phyloP scores from a whole-genome alignment of 2,113 vertebrate species.

The Pogona vitticeps region DNA sequence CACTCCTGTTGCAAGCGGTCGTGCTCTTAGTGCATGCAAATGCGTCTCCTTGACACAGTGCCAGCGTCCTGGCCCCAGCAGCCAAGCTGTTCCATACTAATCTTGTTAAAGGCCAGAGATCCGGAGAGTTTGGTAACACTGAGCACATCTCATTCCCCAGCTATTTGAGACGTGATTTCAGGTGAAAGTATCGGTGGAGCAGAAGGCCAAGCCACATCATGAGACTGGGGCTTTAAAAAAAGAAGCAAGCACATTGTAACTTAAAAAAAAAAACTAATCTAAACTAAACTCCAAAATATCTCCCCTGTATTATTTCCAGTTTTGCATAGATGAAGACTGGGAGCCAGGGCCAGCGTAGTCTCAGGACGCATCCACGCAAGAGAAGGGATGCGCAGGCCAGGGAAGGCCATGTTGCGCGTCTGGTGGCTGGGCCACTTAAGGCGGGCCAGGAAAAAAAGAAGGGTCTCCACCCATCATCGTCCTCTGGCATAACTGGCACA shows the following conservation, averaged over 20 bases:
- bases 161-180: slow-evolving; percentile 9
- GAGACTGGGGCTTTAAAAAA: neutral
- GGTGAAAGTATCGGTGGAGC: neutral
- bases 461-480: neutral
- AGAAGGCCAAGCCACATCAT: neutral
- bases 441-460: too few relatives aligned
- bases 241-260: neutral
- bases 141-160: slow-evolving; percentile 1
- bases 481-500: neutral
- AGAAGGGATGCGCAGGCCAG: too few relatives aligned
- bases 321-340: neutral
- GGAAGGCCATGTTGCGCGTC: too few relatives aligned
- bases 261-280: too few relatives aligned
- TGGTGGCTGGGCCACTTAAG: too few relatives aligned
- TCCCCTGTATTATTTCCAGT: neutral
- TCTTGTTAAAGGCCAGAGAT: slow-evolving; percentile 36
- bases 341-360: neutral
- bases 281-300: neutral
- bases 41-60: neutral
- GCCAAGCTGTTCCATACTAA: slow-evolving; percentile 33
- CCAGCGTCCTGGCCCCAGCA: slow-evolving; percentile 25
- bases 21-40: neutral
- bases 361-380: too few relatives aligned
- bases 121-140: slow-evolving; percentile 42
- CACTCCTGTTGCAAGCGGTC: too few relatives aligned